A percentile compares a stretch with the other conserved stretches of the same genome.
These are phyloP conservation scores for Pandemis corylana DNA, from an alignment of 2,888 invertebrate species.

Conservation along the genomic window DNA sequence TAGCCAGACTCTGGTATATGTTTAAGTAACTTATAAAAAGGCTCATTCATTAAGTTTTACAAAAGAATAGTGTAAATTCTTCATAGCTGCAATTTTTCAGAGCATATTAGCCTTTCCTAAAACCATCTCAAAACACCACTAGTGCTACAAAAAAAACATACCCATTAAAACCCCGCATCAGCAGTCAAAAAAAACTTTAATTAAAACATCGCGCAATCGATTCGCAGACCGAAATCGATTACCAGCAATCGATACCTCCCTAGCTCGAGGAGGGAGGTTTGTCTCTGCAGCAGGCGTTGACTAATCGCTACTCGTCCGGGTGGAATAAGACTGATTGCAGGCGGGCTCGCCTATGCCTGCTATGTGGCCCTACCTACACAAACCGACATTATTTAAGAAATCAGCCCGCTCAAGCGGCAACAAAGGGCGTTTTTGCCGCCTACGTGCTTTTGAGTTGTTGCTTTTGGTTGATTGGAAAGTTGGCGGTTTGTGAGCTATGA, in stretches of 20 bases:
- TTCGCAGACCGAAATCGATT: slow-evolving; percentile 77
- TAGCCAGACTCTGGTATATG: too few species aligned
- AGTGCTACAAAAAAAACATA: not conserved
- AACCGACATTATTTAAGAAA: slow-evolving; percentile 84
- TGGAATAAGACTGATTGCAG: slow-evolving; percentile 84
- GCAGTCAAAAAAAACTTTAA: slow-evolving; percentile 47
- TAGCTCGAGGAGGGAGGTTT: slow-evolving; percentile 69
- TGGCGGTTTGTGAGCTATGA: slow-evolving; percentile 8
- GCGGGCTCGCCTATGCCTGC: slow-evolving; percentile 79
- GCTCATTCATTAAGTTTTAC: too few species aligned
- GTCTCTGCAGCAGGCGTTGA: slow-evolving; percentile 84
- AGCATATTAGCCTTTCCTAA: not conserved
- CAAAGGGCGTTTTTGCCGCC: slow-evolving; percentile 79
- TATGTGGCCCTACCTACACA: slow-evolving; percentile 78
- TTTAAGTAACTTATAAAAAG: too few species aligned
- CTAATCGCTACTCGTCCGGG: slow-evolving; percentile 83
- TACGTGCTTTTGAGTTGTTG: slow-evolving; percentile 67
- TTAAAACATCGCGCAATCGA: slow-evolving; percentile 66
- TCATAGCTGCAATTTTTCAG: too few species aligned
- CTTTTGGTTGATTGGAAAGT: slow-evolving; percentile 40
- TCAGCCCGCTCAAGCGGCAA: slow-evolving; percentile 81
- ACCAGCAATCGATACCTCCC: slow-evolving; percentile 76
- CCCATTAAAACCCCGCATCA: slow-evolving; percentile 3
- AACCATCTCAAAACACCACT: not conserved
- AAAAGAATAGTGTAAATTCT: too few species aligned